Evolutionary conservation across 2,797 vertebrate genomes (phyloP), one percentile per base, ranked within the genome.

Genomic region (Semaprochilodus insignis): DNA sequence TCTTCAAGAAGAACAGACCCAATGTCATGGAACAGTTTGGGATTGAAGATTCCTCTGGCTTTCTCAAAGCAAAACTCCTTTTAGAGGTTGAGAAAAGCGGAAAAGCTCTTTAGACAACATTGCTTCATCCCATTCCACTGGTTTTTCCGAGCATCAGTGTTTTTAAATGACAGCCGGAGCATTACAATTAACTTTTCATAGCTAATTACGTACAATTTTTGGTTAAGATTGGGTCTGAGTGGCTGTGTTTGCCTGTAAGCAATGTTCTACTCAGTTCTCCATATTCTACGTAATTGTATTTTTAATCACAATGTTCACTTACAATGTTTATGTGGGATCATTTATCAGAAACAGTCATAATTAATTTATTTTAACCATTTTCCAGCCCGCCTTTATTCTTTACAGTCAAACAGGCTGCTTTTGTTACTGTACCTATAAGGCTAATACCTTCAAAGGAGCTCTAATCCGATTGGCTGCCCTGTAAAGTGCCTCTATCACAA

Each of bases 1-100:
- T 23, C 19, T 75, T 57, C 79, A 44, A 67, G 54, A 55, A 75
- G 55, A 31, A 55, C 52, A 74, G 17, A 59, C 27, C 54, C 27
- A n/a, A 7, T 51, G 44, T 71, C 40, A 6, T 25, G 40, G 51
- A 69, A 74, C 52, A 69, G 23, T 60, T 16, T 59, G 57, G 62
- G 17, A 54, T 23, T 55, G 15, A 74, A 52, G 54, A 16, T 36
- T 74, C 7, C 19, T 55, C 1, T 25, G 15, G 40, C 44, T 71
- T 71, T 6, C 67, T 25, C 10, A 23, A 44, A 70, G 48, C 36
- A 70, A 48, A 70, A 44, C 25, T 54, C 23, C 15, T 19, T 74
- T 54, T 74, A 21, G 14, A 73, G 51, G 17, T 14, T 71, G 44
- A 51, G 66, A 51, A 27, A 72, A 52, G 11, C 52, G 19, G 25